Conservation (phyloP, 2,888 invertebrate species). For the Poecilobothrus nobilitatus region DNA sequence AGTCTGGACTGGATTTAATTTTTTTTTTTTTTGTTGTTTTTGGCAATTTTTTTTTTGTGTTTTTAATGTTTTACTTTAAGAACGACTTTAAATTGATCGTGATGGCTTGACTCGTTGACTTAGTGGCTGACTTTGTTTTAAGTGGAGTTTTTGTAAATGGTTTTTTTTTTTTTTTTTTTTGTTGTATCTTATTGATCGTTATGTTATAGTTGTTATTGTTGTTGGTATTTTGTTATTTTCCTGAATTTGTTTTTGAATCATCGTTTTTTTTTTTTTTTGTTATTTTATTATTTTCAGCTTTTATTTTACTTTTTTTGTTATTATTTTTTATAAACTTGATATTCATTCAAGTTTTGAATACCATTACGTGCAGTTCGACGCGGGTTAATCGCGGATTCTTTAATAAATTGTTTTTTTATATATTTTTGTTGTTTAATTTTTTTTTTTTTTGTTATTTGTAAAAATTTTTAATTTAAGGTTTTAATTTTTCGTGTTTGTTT, state of each 20-base stretch:
- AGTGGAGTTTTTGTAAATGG: no score
- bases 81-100: constrained; percentile 4
- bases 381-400: neutral
- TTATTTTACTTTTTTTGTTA: neutral
- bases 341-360: constrained; percentile 6
- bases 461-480: no score
- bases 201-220: no score
- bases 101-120: neutral
- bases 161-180: no score
- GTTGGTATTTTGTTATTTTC: neutral
- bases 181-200: neutral
- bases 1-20: no score
- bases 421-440: neutral
- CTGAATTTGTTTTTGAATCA: neutral
- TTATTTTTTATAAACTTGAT: neutral
- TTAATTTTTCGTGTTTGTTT: neutral
- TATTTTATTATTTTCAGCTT: neutral
- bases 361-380: constrained; percentile 6
- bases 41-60: no score
- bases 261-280: neutral
- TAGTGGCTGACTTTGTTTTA: neutral
- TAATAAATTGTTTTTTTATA: neutral
- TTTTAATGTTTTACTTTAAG: neutral
- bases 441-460: neutral
- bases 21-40: no score